Evolutionary conservation across 2,797 vertebrate species (phyloP).

Genomic region (Alcedo quadribrachys): DNA sequence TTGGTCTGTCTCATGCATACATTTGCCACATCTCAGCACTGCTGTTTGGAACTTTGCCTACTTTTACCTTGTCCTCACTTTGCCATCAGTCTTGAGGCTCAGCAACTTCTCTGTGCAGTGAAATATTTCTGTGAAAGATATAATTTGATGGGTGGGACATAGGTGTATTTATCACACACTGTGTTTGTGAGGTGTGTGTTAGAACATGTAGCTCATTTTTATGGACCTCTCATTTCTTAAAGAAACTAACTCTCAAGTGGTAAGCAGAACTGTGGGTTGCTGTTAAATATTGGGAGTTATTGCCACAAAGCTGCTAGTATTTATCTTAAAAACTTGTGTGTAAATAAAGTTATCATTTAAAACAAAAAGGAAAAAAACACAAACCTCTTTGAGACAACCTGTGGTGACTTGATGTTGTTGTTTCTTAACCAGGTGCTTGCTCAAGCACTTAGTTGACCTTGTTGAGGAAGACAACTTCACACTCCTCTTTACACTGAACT

Average conservation of each 20-base stretch:
- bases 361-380: neutral
- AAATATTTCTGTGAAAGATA: neutral
- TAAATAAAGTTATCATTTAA: neutral
- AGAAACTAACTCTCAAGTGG: neutral
- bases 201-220: neutral
- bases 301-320: neutral
- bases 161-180: neutral
- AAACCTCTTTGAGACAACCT: neutral
- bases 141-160: neutral
- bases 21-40: neutral
- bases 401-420: neutral
- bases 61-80: neutral
- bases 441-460: neutral
- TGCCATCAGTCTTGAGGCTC: neutral
- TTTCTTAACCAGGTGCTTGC: neutral
- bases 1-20: neutral
- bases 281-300: neutral
- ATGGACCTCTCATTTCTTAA: neutral
- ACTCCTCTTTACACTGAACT: neutral
- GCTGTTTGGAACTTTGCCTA: neutral
- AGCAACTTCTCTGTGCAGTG: neutral
- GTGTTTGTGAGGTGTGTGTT: neutral
- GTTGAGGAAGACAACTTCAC: neutral
- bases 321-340: neutral
- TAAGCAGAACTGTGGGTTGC: neutral